A percentile compares a stretch with the other conserved stretches of the same genome.
These are phyloP conservation scores for Leptinotarsa haldemani DNA, from an alignment of 2,888 invertebrate species.

Conservation along the genomic window DNA sequence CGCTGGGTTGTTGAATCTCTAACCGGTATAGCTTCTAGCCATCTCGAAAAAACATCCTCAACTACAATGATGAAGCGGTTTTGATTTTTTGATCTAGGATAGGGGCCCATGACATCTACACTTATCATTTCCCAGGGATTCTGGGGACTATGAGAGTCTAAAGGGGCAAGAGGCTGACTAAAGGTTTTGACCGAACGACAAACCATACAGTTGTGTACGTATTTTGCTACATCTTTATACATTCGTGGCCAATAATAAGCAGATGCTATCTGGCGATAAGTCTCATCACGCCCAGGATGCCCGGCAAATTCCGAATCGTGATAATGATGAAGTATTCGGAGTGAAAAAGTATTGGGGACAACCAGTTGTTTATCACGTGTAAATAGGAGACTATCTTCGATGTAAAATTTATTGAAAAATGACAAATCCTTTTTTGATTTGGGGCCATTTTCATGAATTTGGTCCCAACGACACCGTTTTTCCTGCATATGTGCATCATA, in stretches of 20 bases:
- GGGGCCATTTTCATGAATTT: not conserved
- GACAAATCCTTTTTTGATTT: not conserved
- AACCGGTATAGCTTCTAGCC: conserved; percentile 17
- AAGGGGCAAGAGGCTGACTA: not conserved
- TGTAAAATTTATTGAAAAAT: not conserved
- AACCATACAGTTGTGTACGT: conserved; percentile 25
- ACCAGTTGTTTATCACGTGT: too few relatives aligned
- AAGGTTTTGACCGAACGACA: conserved; percentile 17
- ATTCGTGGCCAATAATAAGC: conserved; percentile 27
- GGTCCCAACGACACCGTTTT: conserved; percentile 14
- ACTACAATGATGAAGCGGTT: conserved; percentile 14
- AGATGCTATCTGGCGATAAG: conserved; percentile 4
- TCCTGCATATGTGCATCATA: not conserved
- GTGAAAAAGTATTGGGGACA: not conserved
- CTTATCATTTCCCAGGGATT: not conserved
- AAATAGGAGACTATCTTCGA: not conserved
- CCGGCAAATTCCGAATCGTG: conserved; percentile 7
- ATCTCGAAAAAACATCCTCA: conserved; percentile 31
- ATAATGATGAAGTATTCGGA: not conserved
- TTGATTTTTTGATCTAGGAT: too few relatives aligned
- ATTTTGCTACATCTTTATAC: conserved; percentile 20
- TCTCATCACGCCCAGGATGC: conserved; percentile 31
- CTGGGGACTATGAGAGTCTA: not conserved
- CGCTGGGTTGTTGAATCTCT: not conserved
- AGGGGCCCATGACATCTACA: conserved; percentile 1